Percentiles rank a stretch among this genome's conserved stretches.
Conservation (phyloP, 2,113 vertebrate species). For the Oxyruncus cristatus region DNA sequence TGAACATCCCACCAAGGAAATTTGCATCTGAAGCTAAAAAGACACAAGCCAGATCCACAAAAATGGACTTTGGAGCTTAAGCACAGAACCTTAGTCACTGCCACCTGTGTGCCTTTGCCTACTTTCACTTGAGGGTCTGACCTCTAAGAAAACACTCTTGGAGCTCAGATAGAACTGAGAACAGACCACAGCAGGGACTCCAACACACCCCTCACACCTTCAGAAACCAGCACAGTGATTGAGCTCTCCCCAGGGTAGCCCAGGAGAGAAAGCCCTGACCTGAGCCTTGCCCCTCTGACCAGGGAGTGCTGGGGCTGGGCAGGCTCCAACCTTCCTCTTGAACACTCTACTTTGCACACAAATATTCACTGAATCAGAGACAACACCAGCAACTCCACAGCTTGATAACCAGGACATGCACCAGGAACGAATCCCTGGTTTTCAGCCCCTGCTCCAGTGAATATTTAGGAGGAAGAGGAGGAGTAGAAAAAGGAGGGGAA, state of each 20-base stretch:
- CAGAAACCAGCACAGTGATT: background rate
- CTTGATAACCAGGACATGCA: background rate
- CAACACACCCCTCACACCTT: background rate
- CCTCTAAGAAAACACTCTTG: background rate
- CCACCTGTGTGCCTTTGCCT: background rate
- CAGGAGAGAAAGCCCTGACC: background rate
- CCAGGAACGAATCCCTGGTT: background rate
- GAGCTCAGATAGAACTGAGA: fast-evolving
- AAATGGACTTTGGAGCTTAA: background rate
- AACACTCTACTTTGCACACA: background rate
- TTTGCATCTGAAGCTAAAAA: background rate
- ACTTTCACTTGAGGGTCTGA: background rate
- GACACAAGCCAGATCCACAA: background rate
- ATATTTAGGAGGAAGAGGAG: background rate
- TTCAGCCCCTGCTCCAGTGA: background rate
- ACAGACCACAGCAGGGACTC: background rate
- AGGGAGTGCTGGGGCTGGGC: background rate
- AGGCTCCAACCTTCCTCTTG: background rate
- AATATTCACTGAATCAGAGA: conserved; percentile 25
- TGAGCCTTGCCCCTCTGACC: background rate
- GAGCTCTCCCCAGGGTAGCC: background rate
- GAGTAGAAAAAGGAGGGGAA: background rate
- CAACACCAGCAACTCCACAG: background rate
- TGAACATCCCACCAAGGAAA: background rate
- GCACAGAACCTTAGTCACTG: background rate